Evolutionary conservation across 1,140 invertebrate species (phyloP).

Genomic region (Papilio aristodemus): DNA sequence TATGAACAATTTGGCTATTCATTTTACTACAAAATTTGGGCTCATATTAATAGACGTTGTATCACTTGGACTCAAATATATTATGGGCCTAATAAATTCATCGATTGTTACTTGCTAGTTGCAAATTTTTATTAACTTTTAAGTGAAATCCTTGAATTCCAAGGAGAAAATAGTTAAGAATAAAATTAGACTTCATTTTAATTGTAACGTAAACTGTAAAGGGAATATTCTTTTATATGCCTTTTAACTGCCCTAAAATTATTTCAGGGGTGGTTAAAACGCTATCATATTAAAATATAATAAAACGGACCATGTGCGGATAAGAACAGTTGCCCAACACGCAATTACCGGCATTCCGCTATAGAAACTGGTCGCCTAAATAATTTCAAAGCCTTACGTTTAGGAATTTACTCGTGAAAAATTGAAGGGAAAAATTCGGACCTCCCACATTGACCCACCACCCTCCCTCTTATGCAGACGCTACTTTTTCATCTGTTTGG

Average conservation of each 20-base stretch:
- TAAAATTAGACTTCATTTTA: not conserved
- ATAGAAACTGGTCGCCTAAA: conserved; percentile 34
- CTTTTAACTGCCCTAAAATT: no score
- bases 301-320: conserved; percentile 6
- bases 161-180: no score
- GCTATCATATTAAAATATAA: conserved; percentile 6
- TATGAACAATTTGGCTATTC: no score
- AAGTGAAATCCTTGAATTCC: no score
- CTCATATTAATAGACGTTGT: no score
- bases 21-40: no score
- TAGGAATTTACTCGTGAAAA: conserved; percentile 47
- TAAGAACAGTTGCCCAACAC: conserved; percentile 34
- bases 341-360: conserved; percentile 37
- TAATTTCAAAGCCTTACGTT: conserved; percentile 44
- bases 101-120: no score
- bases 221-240: not conserved
- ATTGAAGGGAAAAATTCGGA: conserved; percentile 37
- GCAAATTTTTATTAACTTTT: no score
- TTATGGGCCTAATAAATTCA: no score
- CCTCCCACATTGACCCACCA: conserved; percentile 37
- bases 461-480: conserved; percentile 38
- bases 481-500: conserved; percentile 61
- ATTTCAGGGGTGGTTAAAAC: conserved; percentile 1
- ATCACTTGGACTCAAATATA: no score
- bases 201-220: not conserved